Conservation (phyloP, 2,797 vertebrate genomes). For the Halcyon chelicuti region DNA sequence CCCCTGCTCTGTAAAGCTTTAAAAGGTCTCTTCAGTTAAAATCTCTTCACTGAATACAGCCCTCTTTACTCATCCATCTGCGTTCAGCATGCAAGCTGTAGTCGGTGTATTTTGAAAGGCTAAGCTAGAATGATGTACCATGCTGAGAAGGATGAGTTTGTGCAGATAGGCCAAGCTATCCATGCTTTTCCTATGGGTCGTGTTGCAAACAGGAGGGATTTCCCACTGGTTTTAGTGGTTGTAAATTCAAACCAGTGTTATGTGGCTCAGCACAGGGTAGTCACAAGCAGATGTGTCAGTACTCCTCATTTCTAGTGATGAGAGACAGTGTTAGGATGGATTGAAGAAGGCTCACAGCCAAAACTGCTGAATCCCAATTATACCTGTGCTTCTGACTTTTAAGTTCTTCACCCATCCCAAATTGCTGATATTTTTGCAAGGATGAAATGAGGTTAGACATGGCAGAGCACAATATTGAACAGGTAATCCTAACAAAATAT, state of each 20-base stretch:
- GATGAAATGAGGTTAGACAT: neutral
- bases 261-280: neutral
- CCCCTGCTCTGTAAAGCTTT: neutral
- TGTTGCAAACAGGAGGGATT: neutral
- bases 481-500: neutral
- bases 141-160: neutral
- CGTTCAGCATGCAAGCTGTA: neutral
- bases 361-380: neutral
- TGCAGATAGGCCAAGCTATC: neutral
- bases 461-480: neutral
- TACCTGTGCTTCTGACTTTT: neutral
- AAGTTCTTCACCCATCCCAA: neutral
- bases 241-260: neutral
- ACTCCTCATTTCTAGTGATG: neutral
- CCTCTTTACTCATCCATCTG: neutral
- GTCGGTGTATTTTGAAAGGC: neutral
- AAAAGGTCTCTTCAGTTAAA: conserved; percentile 64
- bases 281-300: neutral
- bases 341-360: neutral
- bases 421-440: neutral
- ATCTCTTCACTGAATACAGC: neutral
- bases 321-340: neutral
- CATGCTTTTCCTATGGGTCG: neutral
- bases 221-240: neutral
- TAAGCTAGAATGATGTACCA: accelerated